These are phyloP conservation scores for Heteromyza rotundicornis DNA, from an alignment of 2,888 invertebrate species.

Conservation along the genomic window DNA sequence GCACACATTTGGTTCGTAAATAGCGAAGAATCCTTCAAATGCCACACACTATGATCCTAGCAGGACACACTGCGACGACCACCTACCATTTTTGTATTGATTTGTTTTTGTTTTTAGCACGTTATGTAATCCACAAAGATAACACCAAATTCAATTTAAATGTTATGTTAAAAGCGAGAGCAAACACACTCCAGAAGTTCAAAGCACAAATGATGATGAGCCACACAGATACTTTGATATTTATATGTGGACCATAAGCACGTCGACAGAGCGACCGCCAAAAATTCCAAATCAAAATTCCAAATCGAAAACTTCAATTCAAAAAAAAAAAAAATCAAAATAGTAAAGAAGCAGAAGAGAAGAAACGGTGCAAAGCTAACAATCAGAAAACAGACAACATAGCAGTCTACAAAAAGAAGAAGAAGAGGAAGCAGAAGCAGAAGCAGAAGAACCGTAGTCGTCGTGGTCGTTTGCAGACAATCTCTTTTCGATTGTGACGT, in stretches of 20 bases:
- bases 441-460: constrained; percentile 12
- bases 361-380: neutral
- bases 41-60: neutral
- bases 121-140: too few relatives aligned
- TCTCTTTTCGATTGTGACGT: neutral
- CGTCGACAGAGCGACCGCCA: constrained; percentile 12
- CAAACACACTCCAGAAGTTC: constrained; percentile 56
- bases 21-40: too few relatives aligned
- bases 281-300: constrained; percentile 4
- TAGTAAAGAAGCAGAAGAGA: neutral
- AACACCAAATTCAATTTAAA: constrained; percentile 1
- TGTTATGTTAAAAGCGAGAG: constrained; percentile 36
- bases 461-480: neutral
- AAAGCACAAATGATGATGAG: constrained; percentile 62
- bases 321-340: constrained; percentile 15
- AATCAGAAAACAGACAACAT: too few relatives aligned
- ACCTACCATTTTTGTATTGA: constrained; percentile 27
- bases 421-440: too few relatives aligned
- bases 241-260: constrained; percentile 46
- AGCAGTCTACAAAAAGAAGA: constrained; percentile 18
- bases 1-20: too few relatives aligned
- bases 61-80: constrained; percentile 8
- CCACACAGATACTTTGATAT: constrained; percentile 56
- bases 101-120: neutral
- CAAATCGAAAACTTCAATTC: constrained; percentile 5